Evolutionary conservation across 2,888 invertebrate species (phyloP).

Genomic region (Drosophila putrida): DNA sequence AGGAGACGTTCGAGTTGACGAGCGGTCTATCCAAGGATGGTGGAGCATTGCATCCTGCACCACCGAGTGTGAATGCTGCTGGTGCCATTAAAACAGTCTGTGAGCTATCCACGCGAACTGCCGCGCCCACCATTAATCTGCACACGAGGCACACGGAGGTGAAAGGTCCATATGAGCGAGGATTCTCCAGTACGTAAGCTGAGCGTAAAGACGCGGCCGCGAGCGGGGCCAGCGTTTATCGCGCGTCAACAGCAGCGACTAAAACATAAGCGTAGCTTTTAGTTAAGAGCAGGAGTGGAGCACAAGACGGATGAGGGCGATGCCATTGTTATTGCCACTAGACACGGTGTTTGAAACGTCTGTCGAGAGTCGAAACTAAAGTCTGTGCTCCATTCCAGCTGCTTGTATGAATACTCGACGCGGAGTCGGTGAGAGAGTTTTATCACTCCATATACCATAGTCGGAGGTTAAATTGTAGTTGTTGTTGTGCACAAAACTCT

Average conservation of each 20-base stretch:
- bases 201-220: conserved; percentile 42
- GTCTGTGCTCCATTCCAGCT: conserved; percentile 39
- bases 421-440: conserved; percentile 81
- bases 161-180: conserved; percentile 83
- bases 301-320: neutral
- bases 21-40: conserved; percentile 47
- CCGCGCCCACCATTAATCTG: conserved; percentile 87
- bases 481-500: conserved; percentile 82
- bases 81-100: conserved; percentile 86
- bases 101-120: conserved; percentile 87
- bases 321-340: neutral
- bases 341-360: conserved; percentile 67
- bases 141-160: conserved; percentile 87
- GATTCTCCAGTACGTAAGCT: conserved; percentile 83
- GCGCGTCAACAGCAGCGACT: conserved; percentile 70
- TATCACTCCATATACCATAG: conserved; percentile 69
- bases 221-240: conserved; percentile 50
- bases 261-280: conserved; percentile 78
- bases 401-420: conserved; percentile 75
- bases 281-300: conserved; percentile 56
- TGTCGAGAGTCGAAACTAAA: conserved; percentile 5
- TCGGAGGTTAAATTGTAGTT: conserved; percentile 80
- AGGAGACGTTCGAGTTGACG: conserved; percentile 27
- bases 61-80: conserved; percentile 65
- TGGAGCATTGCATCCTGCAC: conserved; percentile 53